phyloP scores from a whole-genome alignment of 2,888 invertebrate species.

The Lasius platythorax region DNA sequence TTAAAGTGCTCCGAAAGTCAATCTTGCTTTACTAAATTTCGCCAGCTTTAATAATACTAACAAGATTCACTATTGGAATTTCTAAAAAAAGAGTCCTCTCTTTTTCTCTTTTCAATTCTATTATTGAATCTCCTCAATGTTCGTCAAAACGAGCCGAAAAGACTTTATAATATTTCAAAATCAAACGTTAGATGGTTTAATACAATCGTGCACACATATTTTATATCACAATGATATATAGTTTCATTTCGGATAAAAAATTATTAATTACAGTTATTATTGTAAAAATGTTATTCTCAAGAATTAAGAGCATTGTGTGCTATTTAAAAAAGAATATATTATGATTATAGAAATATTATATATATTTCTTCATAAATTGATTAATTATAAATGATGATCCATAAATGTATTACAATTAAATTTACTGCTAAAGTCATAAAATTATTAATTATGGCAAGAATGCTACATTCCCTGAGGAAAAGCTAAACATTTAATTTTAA shows the following conservation, averaged over 20 bases:
- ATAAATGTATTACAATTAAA: neutral
- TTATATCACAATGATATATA: conserved; percentile 49
- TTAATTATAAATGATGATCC: neutral
- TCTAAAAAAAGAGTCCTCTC: neutral
- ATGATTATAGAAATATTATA: neutral
- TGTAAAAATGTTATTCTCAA: neutral
- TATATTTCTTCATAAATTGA: neutral
- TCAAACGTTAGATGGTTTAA: conserved; percentile 60
- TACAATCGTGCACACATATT: conserved; percentile 45
- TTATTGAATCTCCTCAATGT: conserved; percentile 27
- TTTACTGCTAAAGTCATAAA: neutral
- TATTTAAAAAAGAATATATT: neutral
- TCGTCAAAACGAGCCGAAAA: conserved; percentile 26
- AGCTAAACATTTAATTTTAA: neutral
- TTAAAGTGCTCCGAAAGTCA: conserved; percentile 3
- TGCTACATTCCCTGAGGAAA: neutral
- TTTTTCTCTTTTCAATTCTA: neutral
- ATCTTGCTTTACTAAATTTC: conserved; percentile 33
- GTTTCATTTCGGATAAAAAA: conserved; percentile 5
- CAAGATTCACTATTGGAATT: conserved; percentile 30
- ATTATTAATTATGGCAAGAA: conserved; percentile 3
- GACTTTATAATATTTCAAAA: conserved; percentile 52
- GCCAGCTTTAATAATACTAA: conserved; percentile 39
- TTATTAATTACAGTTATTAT: conserved; percentile 16
- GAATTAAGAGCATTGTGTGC: neutral